phyloP scores from a whole-genome alignment of 2,113 vertebrate species.

The Gymnorhina tibicen region DNA sequence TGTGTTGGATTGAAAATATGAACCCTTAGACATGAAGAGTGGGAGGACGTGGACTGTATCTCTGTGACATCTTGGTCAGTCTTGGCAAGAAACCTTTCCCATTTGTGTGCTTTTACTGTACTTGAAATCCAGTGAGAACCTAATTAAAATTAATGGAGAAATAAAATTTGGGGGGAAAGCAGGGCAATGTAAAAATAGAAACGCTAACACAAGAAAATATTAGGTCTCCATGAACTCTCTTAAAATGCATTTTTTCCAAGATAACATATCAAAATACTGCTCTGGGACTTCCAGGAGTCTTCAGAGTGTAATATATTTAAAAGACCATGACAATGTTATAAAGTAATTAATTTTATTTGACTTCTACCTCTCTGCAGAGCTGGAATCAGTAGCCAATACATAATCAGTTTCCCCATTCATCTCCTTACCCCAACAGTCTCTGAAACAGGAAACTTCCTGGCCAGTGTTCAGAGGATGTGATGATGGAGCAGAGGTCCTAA shows the following conservation, averaged over 20 bases:
- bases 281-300: not conserved
- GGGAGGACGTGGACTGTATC: not conserved
- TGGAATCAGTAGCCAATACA: not conserved
- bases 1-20: not conserved
- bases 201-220: not conserved
- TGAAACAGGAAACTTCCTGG: not conserved
- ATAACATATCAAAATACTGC: not conserved
- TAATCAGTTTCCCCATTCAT: not conserved
- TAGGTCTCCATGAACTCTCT: not conserved
- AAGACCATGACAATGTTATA: not conserved
- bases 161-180: not conserved
- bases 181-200: slow-evolving; percentile 37
- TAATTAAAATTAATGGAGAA: slow-evolving; percentile 26
- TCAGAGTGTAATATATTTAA: not conserved
- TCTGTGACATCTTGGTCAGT: not conserved
- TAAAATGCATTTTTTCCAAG: not conserved
- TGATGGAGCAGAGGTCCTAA: not conserved
- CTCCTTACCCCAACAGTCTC: not conserved
- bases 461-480: not conserved
- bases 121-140: not conserved
- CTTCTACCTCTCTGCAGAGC: not conserved
- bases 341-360: not conserved
- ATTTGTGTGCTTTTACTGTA: not conserved
- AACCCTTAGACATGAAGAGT: not conserved
- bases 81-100: not conserved